phyloP scores from a whole-genome alignment of 2,888 invertebrate species.

The Hoplodrina blanda region DNA sequence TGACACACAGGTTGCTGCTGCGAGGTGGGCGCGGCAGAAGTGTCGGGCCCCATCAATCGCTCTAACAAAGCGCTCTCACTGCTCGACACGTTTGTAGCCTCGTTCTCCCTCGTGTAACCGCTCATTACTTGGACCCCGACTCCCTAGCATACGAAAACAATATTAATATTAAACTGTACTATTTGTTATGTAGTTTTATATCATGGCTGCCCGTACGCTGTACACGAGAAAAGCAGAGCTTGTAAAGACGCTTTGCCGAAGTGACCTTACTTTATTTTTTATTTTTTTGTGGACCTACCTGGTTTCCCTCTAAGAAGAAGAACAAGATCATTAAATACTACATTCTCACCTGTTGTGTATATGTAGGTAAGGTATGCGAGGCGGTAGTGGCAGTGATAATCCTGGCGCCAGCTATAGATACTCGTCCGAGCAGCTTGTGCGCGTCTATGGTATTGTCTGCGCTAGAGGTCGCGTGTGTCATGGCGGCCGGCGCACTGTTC shows the following conservation, averaged over 20 bases:
- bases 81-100: slow-evolving; percentile 85
- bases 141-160: slow-evolving; percentile 61
- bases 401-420: slow-evolving; percentile 89
- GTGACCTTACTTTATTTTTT: too few species aligned
- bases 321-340: background rate
- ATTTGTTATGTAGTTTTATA: slow-evolving; percentile 5
- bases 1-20: slow-evolving; percentile 83
- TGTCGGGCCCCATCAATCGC: slow-evolving; percentile 82
- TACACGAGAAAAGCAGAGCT: too few species aligned
- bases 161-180: slow-evolving; percentile 1
- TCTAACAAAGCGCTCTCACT: slow-evolving; percentile 86
- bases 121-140: slow-evolving; percentile 82
- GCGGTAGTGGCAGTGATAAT: slow-evolving; percentile 82
- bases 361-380: slow-evolving; percentile 81
- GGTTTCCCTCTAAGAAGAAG: background rate
- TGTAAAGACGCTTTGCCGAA: too few species aligned
- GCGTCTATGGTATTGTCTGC: slow-evolving; percentile 70
- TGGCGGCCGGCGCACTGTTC: slow-evolving; percentile 94
- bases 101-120: slow-evolving; percentile 81
- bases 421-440: slow-evolving; percentile 88
- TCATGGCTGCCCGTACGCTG: too few species aligned
- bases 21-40: slow-evolving; percentile 68
- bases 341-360: slow-evolving; percentile 82
- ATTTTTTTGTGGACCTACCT: too few species aligned
- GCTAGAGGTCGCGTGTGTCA: slow-evolving; percentile 89